phyloP scores from a whole-genome alignment of 2,797 vertebrate species.

The Coregonus suidteri region DNA sequence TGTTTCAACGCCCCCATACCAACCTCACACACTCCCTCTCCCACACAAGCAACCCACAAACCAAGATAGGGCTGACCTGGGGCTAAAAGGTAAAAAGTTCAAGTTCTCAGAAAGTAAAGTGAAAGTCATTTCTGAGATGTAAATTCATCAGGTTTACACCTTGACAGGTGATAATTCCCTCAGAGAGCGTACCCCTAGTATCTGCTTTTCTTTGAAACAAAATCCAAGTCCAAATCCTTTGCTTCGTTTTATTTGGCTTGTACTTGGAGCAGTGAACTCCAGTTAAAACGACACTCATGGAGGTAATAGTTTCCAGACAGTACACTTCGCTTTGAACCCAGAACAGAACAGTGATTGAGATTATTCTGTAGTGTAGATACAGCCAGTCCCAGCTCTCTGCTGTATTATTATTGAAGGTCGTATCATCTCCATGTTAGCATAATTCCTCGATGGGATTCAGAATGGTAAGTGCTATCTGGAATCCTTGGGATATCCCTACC shows the following conservation, averaged over 20 bases:
- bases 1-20: not conserved
- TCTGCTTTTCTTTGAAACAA: not conserved
- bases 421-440: constrained; percentile 22
- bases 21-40: not conserved
- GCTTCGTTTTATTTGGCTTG: not conserved
- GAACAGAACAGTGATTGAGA: not conserved
- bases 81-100: not conserved
- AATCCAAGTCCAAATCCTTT: not conserved
- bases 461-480: too few species aligned
- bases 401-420: constrained; percentile 33
- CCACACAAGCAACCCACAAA: constrained; percentile 2
- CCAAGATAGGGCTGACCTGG: not conserved
- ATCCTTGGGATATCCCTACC: too few species aligned
- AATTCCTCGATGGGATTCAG: constrained; percentile 40
- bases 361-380: constrained; percentile 15
- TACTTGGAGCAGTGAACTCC: not conserved
- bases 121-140: not conserved
- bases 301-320: not conserved
- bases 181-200: too few species aligned
- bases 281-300: not conserved
- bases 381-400: constrained; percentile 23
- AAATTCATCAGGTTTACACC: constrained; percentile 1
- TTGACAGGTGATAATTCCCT: not conserved
- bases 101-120: not conserved
- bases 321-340: not conserved